These are phyloP conservation scores for Festucalex cinctus DNA, from an alignment of 2,113 vertebrate species.

Conservation along the genomic window DNA sequence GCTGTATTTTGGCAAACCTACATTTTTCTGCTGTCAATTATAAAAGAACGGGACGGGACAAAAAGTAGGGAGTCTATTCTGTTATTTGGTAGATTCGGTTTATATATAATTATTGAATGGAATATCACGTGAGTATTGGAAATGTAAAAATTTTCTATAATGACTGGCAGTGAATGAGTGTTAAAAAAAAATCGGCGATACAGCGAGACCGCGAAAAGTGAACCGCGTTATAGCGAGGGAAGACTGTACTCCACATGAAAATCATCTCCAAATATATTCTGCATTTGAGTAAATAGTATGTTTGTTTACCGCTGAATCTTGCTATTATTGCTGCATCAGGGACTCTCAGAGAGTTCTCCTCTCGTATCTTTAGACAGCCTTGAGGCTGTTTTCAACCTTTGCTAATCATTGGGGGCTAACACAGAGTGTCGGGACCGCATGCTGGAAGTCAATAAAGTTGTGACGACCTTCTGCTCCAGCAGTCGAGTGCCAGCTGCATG, in stretches of 20 bases:
- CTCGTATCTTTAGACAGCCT: conserved; percentile 34
- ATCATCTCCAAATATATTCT: background rate
- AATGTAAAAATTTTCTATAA: too few species aligned
- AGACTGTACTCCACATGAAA: background rate
- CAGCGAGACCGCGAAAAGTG: too few species aligned
- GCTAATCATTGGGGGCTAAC: conserved; percentile 23
- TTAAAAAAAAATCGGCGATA: too few species aligned
- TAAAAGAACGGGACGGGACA: too few species aligned
- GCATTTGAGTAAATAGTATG: background rate
- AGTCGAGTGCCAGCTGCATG: conserved; percentile 67
- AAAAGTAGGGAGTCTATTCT: too few species aligned
- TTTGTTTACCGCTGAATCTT: conserved; percentile 61
- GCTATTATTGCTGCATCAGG: conserved; percentile 56
- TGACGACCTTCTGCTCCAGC: conserved; percentile 54
- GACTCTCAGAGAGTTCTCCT: conserved; percentile 48
- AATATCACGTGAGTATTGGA: too few species aligned
- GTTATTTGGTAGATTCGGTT: too few species aligned
- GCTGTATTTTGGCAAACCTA: too few species aligned
- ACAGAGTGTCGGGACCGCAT: conserved; percentile 35
- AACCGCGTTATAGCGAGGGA: too few species aligned
- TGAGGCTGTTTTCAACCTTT: conserved; percentile 37
- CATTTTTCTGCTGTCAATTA: too few species aligned
- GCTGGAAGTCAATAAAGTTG: conserved; percentile 47
- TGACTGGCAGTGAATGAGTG: too few species aligned
- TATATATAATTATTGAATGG: too few species aligned